Evolutionary conservation across 2,113 vertebrate species (phyloP).

Genomic region (Sigmodon hispidus): DNA sequence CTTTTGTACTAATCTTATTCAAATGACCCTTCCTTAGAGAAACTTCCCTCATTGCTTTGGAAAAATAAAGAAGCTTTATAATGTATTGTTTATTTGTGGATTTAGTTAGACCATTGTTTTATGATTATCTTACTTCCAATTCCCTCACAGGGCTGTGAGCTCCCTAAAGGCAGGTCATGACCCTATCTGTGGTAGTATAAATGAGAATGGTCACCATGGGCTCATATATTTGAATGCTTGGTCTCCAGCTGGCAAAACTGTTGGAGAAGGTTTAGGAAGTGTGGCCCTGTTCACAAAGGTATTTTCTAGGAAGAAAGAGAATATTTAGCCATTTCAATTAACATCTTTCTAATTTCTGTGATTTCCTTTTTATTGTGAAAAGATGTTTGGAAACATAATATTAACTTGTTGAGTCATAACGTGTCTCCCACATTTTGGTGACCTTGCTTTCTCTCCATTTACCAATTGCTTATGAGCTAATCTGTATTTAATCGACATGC

Average conservation of each 20-base stretch:
- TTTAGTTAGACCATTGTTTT: neutral
- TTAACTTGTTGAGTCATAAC: neutral
- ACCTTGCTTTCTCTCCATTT: neutral
- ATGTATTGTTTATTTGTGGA: neutral
- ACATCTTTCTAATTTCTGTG: neutral
- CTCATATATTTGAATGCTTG: neutral
- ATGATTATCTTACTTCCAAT: neutral
- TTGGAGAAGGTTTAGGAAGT: neutral
- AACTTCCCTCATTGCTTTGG: neutral
- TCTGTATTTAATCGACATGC: constrained; percentile 6
- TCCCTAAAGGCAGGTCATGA: neutral
- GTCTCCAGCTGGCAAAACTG: neutral
- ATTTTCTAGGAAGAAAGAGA: neutral
- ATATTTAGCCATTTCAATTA: constrained; percentile 20
- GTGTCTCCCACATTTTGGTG: neutral
- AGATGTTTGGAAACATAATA: neutral
- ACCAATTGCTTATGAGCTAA: neutral
- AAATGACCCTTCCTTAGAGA: neutral
- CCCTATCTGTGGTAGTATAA: neutral
- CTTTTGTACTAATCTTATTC: neutral
- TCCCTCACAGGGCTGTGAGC: neutral
- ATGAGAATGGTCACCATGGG: neutral
- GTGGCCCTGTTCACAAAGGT: neutral
- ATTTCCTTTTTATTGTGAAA: neutral
- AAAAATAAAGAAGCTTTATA: neutral